Evolutionary conservation across 2,888 invertebrate genomes (phyloP).

Genomic region (Gnatocerus cornutus): DNA sequence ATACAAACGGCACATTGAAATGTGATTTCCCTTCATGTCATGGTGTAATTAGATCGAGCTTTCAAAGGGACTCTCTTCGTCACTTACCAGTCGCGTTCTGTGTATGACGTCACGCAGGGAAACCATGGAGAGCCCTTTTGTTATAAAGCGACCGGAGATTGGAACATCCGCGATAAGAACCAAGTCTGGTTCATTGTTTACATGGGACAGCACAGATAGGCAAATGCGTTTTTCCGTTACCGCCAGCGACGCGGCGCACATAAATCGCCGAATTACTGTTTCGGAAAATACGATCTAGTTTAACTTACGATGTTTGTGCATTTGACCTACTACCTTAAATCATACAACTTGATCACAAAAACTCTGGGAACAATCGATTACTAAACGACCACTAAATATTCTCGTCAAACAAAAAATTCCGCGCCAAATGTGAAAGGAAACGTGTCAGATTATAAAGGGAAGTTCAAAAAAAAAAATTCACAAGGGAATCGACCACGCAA

Average conservation of each 20-base stretch:
- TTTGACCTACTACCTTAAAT: too few species aligned
- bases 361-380: too few species aligned
- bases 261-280: background rate
- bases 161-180: conserved; percentile 59
- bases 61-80: conserved; percentile 60
- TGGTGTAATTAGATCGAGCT: conserved; percentile 56
- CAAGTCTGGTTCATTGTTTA: conserved; percentile 41
- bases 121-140: conserved; percentile 56
- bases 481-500: background rate
- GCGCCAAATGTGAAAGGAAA: background rate
- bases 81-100: conserved; percentile 59
- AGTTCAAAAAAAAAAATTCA: conserved; percentile 9
- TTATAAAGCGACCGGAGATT: conserved; percentile 61
- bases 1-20: conserved; percentile 51
- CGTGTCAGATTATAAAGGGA: conserved; percentile 1
- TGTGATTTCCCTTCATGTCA: conserved; percentile 56
- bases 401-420: too few species aligned
- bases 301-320: too few species aligned
- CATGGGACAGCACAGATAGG: conserved; percentile 16
- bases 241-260: background rate
- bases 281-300: too few species aligned
- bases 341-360: too few species aligned
- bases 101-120: conserved; percentile 58
- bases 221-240: conserved; percentile 25
- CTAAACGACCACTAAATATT: too few species aligned